Evolutionary conservation across 2,797 vertebrate genomes (phyloP), one percentile per base, ranked within the genome.

Genomic region (Microhierax caerulescens): DNA sequence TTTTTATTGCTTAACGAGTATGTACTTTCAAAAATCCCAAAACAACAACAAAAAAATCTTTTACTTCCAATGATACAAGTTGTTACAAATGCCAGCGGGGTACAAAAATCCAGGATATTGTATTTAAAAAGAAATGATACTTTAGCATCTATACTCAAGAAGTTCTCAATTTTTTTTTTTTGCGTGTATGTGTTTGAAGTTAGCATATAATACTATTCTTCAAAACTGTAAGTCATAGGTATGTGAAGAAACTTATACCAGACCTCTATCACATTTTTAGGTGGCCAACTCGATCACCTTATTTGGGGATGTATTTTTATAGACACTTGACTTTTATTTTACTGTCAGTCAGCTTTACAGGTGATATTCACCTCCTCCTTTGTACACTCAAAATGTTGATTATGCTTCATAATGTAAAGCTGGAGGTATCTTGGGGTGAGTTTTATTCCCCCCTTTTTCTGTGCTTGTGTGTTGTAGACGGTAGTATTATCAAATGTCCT

Each of bases 1-100:
- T 75, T 73, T 64, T 23, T 8, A 18, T 27, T 8, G 13, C 18
- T 48, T 28, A 43, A 3, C 48, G 28, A 39, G 9, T 50, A 11
- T 18, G 6, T 39, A 24, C 15, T 84, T 75, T 34, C 17, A 48
- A 50, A 79, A 39, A 45, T 22, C 13, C 7, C 10, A 2, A 32
- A 59, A 9, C 12, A 72, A 21, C 2, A 65, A 15, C 15, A 8
- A 54, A 43, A 43, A 27, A 19, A 4, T 5, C 8, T 27, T 17
- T n/a, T 24, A 1, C 36, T 45, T 79, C 54, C 27, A 43, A 11
- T 25, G 19, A 10, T 10, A 30, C 1, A 54, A 50, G 28, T 43
- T 37, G 0, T 59, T 59, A 27, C 3, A 60, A 23, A 9, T 36
- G 2, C 23, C 11, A 11, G 3, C 2, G 9, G 0, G 0, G 43